Percentiles rank a stretch among this genome's conserved stretches.
Evolutionary conservation across 2,797 vertebrate species (phyloP).

Genomic region (Sebastes hopkinsi): DNA sequence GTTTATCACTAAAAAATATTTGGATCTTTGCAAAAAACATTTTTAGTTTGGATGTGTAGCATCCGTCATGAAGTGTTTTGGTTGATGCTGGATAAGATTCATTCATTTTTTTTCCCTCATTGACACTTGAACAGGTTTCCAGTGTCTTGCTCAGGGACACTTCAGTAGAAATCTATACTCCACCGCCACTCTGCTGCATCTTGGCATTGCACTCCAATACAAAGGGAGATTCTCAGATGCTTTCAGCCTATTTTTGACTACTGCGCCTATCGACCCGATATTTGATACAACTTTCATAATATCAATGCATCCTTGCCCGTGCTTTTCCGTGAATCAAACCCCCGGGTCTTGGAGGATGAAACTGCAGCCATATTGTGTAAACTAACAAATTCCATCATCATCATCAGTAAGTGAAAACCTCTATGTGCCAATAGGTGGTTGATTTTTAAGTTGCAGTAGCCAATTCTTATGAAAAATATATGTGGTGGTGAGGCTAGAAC

Average conservation of each 20-base stretch:
- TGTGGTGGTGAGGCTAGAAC: background rate
- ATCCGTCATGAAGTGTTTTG: background rate
- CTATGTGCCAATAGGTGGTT: background rate
- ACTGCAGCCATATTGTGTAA: background rate
- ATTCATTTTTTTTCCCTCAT: background rate
- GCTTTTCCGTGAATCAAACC: background rate
- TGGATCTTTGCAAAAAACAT: background rate
- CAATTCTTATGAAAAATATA: no score
- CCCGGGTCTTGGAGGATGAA: background rate
- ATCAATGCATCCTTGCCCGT: background rate
- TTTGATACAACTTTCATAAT: background rate
- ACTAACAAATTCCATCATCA: background rate
- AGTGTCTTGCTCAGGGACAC: background rate
- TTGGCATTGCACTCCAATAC: background rate
- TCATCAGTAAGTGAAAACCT: background rate
- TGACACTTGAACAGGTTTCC: background rate
- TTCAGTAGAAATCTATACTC: background rate
- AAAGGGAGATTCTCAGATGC: background rate
- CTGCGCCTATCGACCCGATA: slow-evolving; percentile 7
- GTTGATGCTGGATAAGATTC: background rate
- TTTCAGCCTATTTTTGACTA: background rate
- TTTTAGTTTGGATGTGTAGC: background rate
- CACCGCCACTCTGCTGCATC: background rate
- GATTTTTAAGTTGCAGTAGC: background rate
- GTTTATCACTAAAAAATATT: background rate